A percentile compares a stretch with the other conserved stretches of the same genome.
phyloP scores from a whole-genome alignment of 2,888 invertebrate species.

The Chloromyia formosa region DNA sequence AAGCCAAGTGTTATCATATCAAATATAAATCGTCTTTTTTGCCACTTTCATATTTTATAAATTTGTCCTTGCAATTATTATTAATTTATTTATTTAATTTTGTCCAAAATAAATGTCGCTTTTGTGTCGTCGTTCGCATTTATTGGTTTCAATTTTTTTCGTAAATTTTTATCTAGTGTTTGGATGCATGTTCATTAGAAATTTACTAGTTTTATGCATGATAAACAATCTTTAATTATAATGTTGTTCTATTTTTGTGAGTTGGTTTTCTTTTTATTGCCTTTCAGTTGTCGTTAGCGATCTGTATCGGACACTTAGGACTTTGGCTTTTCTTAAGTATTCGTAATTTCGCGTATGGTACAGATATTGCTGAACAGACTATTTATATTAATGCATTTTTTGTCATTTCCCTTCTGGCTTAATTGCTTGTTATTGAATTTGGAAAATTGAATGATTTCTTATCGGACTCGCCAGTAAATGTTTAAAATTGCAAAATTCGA shows the following conservation, averaged over 20 bases:
- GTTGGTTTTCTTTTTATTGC: not conserved
- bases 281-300: too few species aligned
- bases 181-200: not conserved
- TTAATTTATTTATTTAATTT: not conserved
- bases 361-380: not conserved
- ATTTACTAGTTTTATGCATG: too few species aligned
- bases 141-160: constrained; percentile 12
- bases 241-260: not conserved
- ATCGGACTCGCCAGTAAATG: not conserved
- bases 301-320: not conserved
- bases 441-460: not conserved
- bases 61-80: constrained; percentile 23
- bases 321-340: not conserved
- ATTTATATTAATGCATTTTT: not conserved
- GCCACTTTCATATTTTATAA: constrained; percentile 9
- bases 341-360: not conserved
- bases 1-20: constrained; percentile 40
- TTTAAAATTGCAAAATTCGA: not conserved
- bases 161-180: constrained; percentile 2
- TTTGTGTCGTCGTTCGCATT: not conserved
- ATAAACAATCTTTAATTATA: not conserved
- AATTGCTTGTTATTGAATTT: not conserved
- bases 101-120: not conserved
- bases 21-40: constrained; percentile 32
- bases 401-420: not conserved